Evolutionary conservation across 2,888 invertebrate species (phyloP).

Genomic region (Papilio elwesi): DNA sequence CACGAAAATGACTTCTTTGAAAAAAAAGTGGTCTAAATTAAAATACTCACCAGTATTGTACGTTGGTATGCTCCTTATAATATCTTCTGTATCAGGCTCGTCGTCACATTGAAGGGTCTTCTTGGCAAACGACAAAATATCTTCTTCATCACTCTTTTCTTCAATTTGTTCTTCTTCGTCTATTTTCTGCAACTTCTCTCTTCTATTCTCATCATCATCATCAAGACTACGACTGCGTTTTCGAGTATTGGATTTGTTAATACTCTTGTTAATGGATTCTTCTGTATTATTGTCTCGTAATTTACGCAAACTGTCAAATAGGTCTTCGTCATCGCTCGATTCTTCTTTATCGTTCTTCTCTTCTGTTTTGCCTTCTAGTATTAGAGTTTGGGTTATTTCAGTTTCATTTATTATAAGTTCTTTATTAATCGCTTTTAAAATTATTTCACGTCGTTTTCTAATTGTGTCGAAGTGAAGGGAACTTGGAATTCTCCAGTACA

Average conservation of each 20-base stretch:
- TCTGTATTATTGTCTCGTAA: conserved; percentile 58
- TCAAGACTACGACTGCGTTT: conserved; percentile 70
- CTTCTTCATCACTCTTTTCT: conserved; percentile 55
- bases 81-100: conserved; percentile 73
- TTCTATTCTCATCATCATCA: conserved; percentile 58
- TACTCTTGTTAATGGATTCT: conserved; percentile 41
- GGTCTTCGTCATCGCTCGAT: conserved; percentile 72
- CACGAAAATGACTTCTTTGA: neutral
- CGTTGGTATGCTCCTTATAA: conserved; percentile 61
- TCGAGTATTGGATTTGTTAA: conserved; percentile 50
- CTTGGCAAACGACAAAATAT: conserved; percentile 76
- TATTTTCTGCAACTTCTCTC: conserved; percentile 70
- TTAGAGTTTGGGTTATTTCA: conserved; percentile 36
- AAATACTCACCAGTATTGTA: conserved; percentile 60
- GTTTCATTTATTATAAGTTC: conserved; percentile 66
- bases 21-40: neutral
- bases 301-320: conserved; percentile 74
- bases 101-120: conserved; percentile 70
- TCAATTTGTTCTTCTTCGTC: conserved; percentile 54
- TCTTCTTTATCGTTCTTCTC: conserved; percentile 43
- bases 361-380: conserved; percentile 22
- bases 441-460: conserved; percentile 81
- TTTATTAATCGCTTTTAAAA: conserved; percentile 83
- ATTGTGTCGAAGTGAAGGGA: conserved; percentile 83
- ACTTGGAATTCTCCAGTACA: conserved; percentile 94